Evolutionary conservation across 2,888 invertebrate genomes (phyloP).

Genomic region (Geotrupes spiniger): DNA sequence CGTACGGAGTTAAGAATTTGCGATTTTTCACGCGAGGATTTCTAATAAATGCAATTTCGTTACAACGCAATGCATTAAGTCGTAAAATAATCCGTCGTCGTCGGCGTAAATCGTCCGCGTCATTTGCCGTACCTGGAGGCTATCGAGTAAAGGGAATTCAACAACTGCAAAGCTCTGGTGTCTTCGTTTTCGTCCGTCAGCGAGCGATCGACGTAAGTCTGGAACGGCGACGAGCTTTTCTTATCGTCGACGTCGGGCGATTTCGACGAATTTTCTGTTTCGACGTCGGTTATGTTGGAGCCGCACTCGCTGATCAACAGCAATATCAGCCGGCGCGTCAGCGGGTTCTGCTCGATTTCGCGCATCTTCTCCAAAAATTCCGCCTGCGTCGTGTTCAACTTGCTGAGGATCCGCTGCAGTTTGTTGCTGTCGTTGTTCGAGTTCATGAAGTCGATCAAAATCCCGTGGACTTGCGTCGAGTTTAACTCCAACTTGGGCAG

Average conservation of each 20-base stretch:
- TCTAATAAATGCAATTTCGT: background rate
- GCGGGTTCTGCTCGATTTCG: conserved; percentile 73
- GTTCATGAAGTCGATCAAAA: conserved; percentile 53
- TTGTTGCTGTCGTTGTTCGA: conserved; percentile 64
- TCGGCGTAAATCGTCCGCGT: too few relatives aligned
- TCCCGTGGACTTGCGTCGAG: conserved; percentile 43
- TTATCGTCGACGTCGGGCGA: background rate
- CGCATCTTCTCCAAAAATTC: conserved; percentile 79
- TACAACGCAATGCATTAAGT: too few relatives aligned
- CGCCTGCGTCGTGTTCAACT: conserved; percentile 70
- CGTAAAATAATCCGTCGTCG: too few relatives aligned
- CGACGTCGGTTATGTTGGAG: conserved; percentile 49
- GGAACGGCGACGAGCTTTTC: conserved; percentile 14
- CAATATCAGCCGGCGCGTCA: conserved; percentile 70
- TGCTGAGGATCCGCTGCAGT: conserved; percentile 74
- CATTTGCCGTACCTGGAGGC: conserved; percentile 77
- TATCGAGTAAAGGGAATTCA: conserved; percentile 79
- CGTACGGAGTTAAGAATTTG: background rate
- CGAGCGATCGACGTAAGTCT: conserved; percentile 32
- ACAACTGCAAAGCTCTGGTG: conserved; percentile 74
- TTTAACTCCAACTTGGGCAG: conserved; percentile 41
- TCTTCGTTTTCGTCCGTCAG: conserved; percentile 58
- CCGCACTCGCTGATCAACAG: conserved; percentile 74
- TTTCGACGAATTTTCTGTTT: background rate
- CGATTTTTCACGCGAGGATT: background rate